Conservation (phyloP, 2,888 invertebrate species). For the Scaptomyza parva region DNA sequence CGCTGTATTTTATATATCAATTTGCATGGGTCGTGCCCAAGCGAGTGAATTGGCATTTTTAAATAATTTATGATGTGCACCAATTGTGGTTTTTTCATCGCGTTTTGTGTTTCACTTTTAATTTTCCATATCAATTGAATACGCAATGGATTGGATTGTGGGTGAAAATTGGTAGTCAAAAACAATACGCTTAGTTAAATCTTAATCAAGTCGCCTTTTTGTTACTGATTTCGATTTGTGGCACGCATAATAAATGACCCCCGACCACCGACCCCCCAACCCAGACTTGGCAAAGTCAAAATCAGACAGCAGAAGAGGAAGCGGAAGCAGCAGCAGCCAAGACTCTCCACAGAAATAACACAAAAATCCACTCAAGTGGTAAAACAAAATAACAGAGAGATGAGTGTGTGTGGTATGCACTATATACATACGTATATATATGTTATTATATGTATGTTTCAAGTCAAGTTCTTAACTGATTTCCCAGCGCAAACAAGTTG, state of each 20-base stretch:
- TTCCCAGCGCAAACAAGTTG: slow-evolving; percentile 78
- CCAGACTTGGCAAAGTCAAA: slow-evolving; percentile 13
- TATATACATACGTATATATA: slow-evolving; percentile 15
- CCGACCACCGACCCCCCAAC: too few relatives aligned
- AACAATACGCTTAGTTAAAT: slow-evolving; percentile 75
- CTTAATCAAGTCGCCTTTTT: slow-evolving; percentile 74
- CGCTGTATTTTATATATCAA: slow-evolving; percentile 7
- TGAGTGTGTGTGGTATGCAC: slow-evolving; percentile 45
- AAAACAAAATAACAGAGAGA: slow-evolving; percentile 69
- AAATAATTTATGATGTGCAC: slow-evolving; percentile 62
- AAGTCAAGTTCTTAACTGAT: slow-evolving; percentile 77
- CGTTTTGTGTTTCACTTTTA: slow-evolving; percentile 39
- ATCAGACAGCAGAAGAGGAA: slow-evolving; percentile 13
- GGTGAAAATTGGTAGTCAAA: slow-evolving; percentile 40
- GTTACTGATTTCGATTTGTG: slow-evolving; percentile 75
- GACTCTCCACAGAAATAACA: slow-evolving; percentile 61
- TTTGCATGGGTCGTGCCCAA: background rate
- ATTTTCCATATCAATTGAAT: slow-evolving; percentile 54
- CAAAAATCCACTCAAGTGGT: slow-evolving; percentile 81
- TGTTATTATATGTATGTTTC: slow-evolving; percentile 46
- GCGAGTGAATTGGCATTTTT: slow-evolving; percentile 61
- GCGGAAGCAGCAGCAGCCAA: slow-evolving; percentile 38
- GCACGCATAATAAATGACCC: slow-evolving; percentile 73
- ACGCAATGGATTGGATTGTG: slow-evolving; percentile 12
- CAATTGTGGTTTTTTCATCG: slow-evolving; percentile 27